Conservation (phyloP, 2,797 vertebrate genomes). For the Eupleurogrammus muticus region DNA sequence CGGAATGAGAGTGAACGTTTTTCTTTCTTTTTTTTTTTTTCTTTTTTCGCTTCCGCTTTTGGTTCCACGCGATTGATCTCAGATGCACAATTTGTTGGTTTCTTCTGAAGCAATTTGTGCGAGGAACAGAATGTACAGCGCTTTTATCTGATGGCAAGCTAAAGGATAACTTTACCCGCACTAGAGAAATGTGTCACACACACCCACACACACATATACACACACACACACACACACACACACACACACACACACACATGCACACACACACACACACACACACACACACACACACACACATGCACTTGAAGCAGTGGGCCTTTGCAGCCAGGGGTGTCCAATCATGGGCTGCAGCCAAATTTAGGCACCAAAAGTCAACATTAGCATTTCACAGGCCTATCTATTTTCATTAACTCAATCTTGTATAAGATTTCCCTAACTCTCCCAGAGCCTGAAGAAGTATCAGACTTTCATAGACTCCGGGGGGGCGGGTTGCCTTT, state of each 20-base stretch:
- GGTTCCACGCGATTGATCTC: constrained; percentile 21
- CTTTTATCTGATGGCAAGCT: constrained; percentile 31
- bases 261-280: constrained; percentile 5
- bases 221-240: constrained; percentile 2
- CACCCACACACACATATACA: neutral
- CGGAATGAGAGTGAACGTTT: constrained; percentile 6
- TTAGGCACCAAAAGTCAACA: constrained; percentile 67
- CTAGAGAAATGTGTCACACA: constrained; percentile 1
- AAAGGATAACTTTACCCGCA: constrained; percentile 25
- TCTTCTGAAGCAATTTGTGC: constrained; percentile 26
- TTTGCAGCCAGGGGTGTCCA: constrained; percentile 9
- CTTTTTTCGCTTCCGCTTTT: neutral
- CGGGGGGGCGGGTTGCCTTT: constrained; percentile 52
- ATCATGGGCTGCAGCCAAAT: constrained; percentile 33
- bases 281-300: constrained; percentile 1
- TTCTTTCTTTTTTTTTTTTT: too few relatives aligned
- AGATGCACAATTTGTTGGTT: constrained; percentile 26
- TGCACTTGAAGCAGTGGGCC: constrained; percentile 8
- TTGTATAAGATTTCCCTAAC: constrained; percentile 45
- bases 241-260: neutral
- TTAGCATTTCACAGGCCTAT: constrained; percentile 64
- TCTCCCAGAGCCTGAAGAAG: constrained; percentile 43
- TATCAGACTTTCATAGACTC: constrained; percentile 50
- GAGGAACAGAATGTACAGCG: constrained; percentile 12
- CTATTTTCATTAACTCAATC: constrained; percentile 62